Evolutionary conservation across 2,888 invertebrate genomes (phyloP), one percentile per base, ranked within the genome.

Genomic region (Pollenia griseotomentosa): DNA sequence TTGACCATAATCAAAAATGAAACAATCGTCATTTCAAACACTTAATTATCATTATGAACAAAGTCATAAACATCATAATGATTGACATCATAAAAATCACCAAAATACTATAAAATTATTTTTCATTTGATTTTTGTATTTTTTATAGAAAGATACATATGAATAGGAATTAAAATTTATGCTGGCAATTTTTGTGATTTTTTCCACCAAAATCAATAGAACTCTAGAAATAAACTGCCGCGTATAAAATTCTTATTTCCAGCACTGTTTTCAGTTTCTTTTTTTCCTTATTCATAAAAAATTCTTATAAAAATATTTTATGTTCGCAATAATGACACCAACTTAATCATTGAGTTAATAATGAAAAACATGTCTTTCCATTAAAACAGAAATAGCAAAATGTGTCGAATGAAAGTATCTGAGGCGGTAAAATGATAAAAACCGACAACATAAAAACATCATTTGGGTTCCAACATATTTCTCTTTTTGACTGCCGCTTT

Each of bases 291-390:
- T 51, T 44, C 4, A 48, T 33, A 40, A 79, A 55, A 83, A 63
- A 53, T 12, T 11, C 46, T 81, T 82, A 87, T 88, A 88, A 88
- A 88, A 87, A 86, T 85, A 87, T 88, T 85, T 88, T 86, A 88
- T 80, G 77, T 66, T 77, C 66, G 61, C 63, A 82, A 82, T 85
- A 88, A 87, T 87, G 81, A 88, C 88, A 88, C 81, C 73, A 84
- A 66, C 85, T 86, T 74, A 85, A 88, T 82, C 59, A 81, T 70
- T 23, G 12, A 53, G 44, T 70, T 77, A 78, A 82, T 85, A 80
- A 73, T 46, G 55, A 48, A 11, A 70, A 63, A 71, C 55, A 63
- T 77, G 70, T 46, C 70, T 83, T 42, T 40, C 14, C 53, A 48
- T 83, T 33, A 40, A 59, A 63, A 71, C n/a, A 23, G 10, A 63